Percentiles rank a stretch among this genome's conserved stretches.
phyloP scores from a whole-genome alignment of 2,797 vertebrate species.

The Pangasius macronema region DNA sequence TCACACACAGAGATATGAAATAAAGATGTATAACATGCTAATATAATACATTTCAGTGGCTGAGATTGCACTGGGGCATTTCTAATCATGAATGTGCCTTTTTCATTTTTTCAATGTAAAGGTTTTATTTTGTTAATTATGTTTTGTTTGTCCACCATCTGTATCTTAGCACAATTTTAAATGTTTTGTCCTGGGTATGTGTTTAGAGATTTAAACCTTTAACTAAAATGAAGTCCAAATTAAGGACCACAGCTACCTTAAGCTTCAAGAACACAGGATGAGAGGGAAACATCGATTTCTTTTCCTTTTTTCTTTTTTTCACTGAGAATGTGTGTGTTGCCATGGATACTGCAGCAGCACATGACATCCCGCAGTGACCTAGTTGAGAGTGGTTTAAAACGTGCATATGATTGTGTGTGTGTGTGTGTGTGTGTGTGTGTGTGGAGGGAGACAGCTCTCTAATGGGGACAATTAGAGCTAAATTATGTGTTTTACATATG shows the following conservation, averaged over 20 bases:
- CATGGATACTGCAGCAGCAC: constrained; percentile 61
- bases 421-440: background rate
- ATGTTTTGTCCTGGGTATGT: background rate
- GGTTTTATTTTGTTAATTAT: background rate
- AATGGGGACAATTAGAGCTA: constrained; percentile 28
- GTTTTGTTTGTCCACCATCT: background rate
- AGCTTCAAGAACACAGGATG: constrained; percentile 47
- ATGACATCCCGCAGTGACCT: constrained; percentile 61
- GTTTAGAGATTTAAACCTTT: constrained; percentile 1
- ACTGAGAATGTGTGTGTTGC: constrained; percentile 57
- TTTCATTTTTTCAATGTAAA: background rate
- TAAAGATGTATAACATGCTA: background rate
- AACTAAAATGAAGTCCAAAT: constrained; percentile 41
- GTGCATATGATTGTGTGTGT: constrained; percentile 42
- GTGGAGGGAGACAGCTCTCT: constrained; percentile 8
- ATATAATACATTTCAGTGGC: background rate
- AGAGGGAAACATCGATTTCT: constrained; percentile 59
- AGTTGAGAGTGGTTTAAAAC: constrained; percentile 60
- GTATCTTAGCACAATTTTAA: background rate
- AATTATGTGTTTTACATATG: constrained; percentile 31
- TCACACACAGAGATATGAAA: background rate
- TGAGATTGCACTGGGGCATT: background rate
- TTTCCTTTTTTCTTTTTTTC: constrained; percentile 23
- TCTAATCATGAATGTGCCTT: background rate
- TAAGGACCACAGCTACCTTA: constrained; percentile 36